These are phyloP conservation scores for Drosophila putrida DNA, from an alignment of 2,888 invertebrate species.

Conservation along the genomic window DNA sequence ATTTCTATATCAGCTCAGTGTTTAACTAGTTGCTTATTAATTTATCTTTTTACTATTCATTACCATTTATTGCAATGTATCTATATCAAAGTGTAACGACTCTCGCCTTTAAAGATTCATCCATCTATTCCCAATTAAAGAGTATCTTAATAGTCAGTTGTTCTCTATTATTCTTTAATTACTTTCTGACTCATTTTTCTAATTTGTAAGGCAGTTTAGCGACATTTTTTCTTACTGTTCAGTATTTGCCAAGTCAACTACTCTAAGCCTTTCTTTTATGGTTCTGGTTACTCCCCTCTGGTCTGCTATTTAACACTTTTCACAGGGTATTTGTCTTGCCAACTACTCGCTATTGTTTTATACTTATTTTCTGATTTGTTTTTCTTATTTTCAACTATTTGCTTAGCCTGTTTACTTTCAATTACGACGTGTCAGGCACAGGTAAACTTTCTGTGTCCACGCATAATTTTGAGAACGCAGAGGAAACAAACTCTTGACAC, in stretches of 20 bases:
- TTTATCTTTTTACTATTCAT: too few species aligned
- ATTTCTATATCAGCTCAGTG: not conserved
- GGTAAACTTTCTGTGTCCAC: slow-evolving; percentile 54
- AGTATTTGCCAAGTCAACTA: too few species aligned
- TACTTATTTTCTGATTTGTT: slow-evolving; percentile 4
- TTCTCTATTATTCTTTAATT: not conserved
- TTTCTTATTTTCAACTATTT: slow-evolving; percentile 35
- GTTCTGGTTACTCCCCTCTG: too few species aligned
- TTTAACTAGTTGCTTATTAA: too few species aligned
- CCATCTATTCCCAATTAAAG: not conserved
- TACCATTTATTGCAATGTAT: too few species aligned
- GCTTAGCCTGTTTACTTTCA: slow-evolving; percentile 72
- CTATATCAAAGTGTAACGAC: too few species aligned
- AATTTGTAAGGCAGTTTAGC: not conserved
- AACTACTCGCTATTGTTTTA: not conserved
- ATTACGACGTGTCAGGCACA: slow-evolving; percentile 53
- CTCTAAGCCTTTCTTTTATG: too few species aligned
- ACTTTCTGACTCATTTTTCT: not conserved
- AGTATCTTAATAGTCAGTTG: not conserved
- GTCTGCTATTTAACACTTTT: not conserved
- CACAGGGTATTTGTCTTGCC: slow-evolving; percentile 4
- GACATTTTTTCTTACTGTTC: too few species aligned
- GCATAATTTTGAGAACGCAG: slow-evolving; percentile 55
- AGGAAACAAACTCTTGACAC: slow-evolving; percentile 54
- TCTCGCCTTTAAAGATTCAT: too few species aligned